Percentiles rank a stretch among this genome's conserved stretches.
These are phyloP conservation scores for Lithobates pipiens DNA, from an alignment of 2,797 vertebrate species.

Conservation along the genomic window DNA sequence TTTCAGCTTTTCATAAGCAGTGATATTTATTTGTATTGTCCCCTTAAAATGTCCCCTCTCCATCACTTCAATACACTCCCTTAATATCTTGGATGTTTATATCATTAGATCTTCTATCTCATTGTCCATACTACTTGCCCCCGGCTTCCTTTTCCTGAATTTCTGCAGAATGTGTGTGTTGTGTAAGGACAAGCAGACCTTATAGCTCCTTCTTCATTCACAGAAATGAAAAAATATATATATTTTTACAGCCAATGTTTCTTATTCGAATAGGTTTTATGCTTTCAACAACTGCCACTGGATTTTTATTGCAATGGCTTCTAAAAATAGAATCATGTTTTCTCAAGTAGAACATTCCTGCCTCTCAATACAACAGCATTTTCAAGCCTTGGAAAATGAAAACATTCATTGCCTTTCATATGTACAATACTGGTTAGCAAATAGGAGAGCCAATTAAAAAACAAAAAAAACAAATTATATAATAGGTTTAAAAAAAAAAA, in stretches of 20 bases:
- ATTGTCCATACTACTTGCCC: too few species aligned
- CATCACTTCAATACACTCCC: too few species aligned
- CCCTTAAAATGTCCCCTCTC: too few species aligned
- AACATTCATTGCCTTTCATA: not conserved
- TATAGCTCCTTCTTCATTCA: not conserved
- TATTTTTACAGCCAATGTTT: not conserved
- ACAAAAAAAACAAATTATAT: too few species aligned
- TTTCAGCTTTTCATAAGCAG: too few species aligned
- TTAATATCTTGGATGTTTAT: too few species aligned
- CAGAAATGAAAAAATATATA: not conserved
- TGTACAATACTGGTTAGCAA: not conserved
- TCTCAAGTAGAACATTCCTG: slow-evolving; percentile 39
- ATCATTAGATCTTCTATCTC: too few species aligned
- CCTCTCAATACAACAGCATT: not conserved
- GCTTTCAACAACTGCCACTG: not conserved
- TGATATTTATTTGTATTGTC: too few species aligned
- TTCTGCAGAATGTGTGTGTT: not conserved
- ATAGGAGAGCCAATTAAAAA: too few species aligned
- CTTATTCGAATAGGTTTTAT: not conserved
- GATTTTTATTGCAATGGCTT: slow-evolving; percentile 9
- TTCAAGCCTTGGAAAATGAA: not conserved
- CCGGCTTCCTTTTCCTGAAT: too few species aligned
- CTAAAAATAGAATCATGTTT: slow-evolving; percentile 28
- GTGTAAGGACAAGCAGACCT: not conserved
- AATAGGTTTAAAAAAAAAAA: too few species aligned